phyloP scores from a whole-genome alignment of 1,140 invertebrate genomes.

The Ceratitis capitata region DNA sequence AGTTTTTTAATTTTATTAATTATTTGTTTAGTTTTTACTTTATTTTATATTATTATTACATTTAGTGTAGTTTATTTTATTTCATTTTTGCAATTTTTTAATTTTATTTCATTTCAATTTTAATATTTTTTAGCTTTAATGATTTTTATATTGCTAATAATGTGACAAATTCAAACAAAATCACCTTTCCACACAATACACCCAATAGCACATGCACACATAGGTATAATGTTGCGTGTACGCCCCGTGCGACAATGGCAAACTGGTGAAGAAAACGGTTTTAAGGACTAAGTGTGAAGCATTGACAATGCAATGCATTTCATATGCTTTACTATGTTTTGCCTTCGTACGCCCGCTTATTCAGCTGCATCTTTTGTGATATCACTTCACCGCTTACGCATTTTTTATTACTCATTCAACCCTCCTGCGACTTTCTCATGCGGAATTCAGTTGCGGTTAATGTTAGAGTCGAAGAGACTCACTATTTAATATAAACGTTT shows the following conservation, averaged over 20 bases:
- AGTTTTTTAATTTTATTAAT: not conserved
- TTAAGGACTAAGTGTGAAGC: not conserved
- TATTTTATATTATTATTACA: not conserved
- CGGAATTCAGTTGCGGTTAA: constrained; percentile 13
- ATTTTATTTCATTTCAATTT: not conserved
- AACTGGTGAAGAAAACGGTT: not conserved
- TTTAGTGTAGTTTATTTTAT: too few species aligned
- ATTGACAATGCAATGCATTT: constrained; percentile 6
- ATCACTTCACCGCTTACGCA: not conserved
- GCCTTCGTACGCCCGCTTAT: not conserved
- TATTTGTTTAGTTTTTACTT: not conserved
- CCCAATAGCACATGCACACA: not conserved
- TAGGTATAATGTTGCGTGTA: not conserved
- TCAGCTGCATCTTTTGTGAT: not conserved
- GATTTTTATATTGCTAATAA: not conserved
- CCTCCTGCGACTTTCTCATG: not conserved
- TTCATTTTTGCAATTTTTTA: too few species aligned
- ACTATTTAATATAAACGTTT: constrained; percentile 1
- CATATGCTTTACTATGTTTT: not conserved
- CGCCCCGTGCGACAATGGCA: too few species aligned
- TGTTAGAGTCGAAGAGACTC: not conserved
- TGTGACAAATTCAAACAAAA: not conserved
- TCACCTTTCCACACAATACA: not conserved
- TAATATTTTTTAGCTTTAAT: not conserved
- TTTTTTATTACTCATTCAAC: not conserved